Evolutionary conservation across 2,113 vertebrate species (phyloP).

Genomic region (Lycaon pictus): DNA sequence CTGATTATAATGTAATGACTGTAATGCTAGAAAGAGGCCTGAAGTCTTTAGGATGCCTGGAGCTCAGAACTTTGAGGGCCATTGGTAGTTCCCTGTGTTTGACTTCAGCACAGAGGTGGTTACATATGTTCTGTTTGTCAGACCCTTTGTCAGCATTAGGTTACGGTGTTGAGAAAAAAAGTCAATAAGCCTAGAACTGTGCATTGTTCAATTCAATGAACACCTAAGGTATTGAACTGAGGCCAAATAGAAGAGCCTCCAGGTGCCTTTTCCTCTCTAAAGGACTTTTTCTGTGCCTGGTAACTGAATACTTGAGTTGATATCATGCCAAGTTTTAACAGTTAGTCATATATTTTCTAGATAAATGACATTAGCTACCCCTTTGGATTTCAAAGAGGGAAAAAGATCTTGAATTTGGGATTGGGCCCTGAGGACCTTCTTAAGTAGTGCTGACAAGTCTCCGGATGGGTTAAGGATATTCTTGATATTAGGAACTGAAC

Average conservation of each 20-base stretch:
- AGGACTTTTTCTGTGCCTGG: conserved; percentile 33
- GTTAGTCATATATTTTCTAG: conserved; percentile 68
- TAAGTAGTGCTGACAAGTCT: conserved; percentile 71
- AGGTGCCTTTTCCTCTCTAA: conserved; percentile 50
- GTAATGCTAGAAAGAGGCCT: background rate
- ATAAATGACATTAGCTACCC: conserved; percentile 60
- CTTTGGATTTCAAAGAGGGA: conserved; percentile 56
- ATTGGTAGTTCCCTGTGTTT: background rate
- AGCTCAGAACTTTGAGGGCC: background rate
- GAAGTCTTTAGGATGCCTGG: background rate
- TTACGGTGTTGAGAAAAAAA: conserved; percentile 25
- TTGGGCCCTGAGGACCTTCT: conserved; percentile 58
- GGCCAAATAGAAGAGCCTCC: background rate
- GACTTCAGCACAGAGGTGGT: background rate
- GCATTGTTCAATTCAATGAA: background rate
- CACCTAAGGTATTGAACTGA: conserved; percentile 20
- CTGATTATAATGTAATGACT: background rate
- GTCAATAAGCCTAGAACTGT: background rate
- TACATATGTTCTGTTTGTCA: background rate
- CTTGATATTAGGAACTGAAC: conserved; percentile 42
- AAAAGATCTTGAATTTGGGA: conserved; percentile 58
- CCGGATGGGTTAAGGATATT: background rate
- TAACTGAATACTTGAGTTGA: conserved; percentile 66
- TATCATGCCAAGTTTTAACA: conserved; percentile 64
- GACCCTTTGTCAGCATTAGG: background rate